These are phyloP conservation scores for Bovichtus diacanthus DNA, from an alignment of 2,797 vertebrate species.

Conservation along the genomic window DNA sequence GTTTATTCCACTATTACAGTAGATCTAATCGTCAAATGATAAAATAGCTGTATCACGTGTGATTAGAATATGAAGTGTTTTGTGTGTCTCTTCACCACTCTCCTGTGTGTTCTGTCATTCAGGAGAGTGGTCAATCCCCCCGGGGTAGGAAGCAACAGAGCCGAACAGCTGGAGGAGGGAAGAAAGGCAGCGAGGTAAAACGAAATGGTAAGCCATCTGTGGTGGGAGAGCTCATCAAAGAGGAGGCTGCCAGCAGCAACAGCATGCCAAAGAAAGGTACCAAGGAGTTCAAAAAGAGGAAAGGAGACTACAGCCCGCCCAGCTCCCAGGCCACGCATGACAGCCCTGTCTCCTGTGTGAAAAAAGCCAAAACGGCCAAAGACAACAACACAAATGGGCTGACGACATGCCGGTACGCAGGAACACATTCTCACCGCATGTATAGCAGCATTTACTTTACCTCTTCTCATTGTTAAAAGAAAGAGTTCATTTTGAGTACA, in stretches of 20 bases:
- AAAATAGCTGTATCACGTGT: background rate
- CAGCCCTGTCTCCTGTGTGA: slow-evolving; percentile 81
- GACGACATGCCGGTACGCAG: slow-evolving; percentile 88
- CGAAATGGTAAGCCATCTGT: slow-evolving; percentile 86
- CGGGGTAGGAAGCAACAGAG: slow-evolving; percentile 89
- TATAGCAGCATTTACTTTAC: background rate
- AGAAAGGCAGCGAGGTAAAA: slow-evolving; percentile 88
- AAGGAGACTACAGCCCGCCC: slow-evolving; percentile 85
- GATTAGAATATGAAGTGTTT: slow-evolving; percentile 11
- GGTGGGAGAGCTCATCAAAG: slow-evolving; percentile 86
- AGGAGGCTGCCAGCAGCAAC: slow-evolving; percentile 88
- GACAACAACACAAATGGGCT: slow-evolving; percentile 89
- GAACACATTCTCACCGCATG: background rate
- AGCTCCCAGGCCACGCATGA: slow-evolving; percentile 83
- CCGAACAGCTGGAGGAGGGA: slow-evolving; percentile 89
- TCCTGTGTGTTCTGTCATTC: slow-evolving; percentile 64
- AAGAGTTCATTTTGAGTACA: background rate
- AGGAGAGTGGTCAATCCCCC: slow-evolving; percentile 91
- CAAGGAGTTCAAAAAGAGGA: slow-evolving; percentile 88
- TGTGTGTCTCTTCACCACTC: slow-evolving; percentile 6
- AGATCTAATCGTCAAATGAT: background rate
- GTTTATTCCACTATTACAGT: background rate
- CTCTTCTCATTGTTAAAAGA: background rate
- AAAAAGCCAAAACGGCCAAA: slow-evolving; percentile 88
- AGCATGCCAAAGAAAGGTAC: slow-evolving; percentile 86